A percentile compares a stretch with the other conserved stretches of the same genome.
Evolutionary conservation across 2,113 vertebrate genomes (phyloP).

Genomic region (Herpailurus yagouaroundi): DNA sequence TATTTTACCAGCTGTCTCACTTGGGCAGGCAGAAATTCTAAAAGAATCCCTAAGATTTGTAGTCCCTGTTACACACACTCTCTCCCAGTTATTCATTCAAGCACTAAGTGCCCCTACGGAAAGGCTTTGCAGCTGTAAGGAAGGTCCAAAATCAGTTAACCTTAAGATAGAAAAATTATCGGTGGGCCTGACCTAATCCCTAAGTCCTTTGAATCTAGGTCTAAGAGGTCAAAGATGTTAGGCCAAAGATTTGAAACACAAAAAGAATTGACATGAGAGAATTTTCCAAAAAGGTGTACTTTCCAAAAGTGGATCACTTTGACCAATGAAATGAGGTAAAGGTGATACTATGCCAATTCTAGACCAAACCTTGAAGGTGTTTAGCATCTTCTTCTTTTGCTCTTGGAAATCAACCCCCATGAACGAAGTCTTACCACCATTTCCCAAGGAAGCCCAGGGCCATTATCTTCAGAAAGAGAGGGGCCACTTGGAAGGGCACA

Average conservation of each 20-base stretch:
- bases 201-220: background rate
- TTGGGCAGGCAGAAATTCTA: background rate
- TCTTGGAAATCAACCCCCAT: background rate
- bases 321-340: background rate
- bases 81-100: background rate
- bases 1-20: background rate
- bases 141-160: background rate
- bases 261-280: background rate
- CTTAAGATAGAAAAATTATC: background rate
- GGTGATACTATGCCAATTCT: background rate
- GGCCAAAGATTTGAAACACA: background rate
- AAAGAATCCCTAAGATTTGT: background rate
- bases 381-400: background rate
- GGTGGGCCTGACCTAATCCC: background rate
- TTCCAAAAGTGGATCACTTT: background rate
- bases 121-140: background rate
- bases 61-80: background rate
- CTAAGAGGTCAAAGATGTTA: background rate
- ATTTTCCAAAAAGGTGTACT: background rate
- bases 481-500: background rate
- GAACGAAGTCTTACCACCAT: background rate
- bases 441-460: background rate
- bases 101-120: background rate
- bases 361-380: background rate
- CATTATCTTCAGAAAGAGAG: background rate